These are phyloP conservation scores for Eira barbara DNA, from an alignment of 2,113 vertebrate genomes.

Conservation along the genomic window DNA sequence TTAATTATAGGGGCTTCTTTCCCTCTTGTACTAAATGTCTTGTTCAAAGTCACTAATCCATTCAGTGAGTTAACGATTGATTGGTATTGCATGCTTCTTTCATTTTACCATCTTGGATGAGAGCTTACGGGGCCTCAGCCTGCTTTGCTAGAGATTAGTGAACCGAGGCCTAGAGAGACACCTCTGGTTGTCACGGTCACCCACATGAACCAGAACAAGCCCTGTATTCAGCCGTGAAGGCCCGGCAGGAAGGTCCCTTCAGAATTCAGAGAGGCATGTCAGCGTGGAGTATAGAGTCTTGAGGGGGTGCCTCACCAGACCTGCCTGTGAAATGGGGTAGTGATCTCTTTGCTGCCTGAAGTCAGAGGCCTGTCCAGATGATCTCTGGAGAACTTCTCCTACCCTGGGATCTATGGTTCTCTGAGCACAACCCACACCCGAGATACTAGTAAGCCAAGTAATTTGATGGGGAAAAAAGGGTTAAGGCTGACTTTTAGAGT, in stretches of 20 bases:
- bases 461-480: background rate
- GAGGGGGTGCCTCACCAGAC: background rate
- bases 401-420: background rate
- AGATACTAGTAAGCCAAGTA: background rate
- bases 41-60: background rate
- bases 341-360: background rate
- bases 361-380: background rate
- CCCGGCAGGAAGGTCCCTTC: background rate
- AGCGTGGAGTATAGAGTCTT: background rate
- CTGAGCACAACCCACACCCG: background rate
- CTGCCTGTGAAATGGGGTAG: background rate
- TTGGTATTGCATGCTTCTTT: background rate
- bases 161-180: background rate
- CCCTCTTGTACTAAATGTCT: background rate
- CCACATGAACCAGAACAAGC: background rate
- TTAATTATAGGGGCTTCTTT: constrained; percentile 46
- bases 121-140: background rate
- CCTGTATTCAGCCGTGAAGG: background rate
- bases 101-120: background rate
- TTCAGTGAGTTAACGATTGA: background rate
- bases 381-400: background rate
- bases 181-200: background rate
- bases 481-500: background rate
- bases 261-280: background rate
- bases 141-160: background rate